A percentile compares a stretch with the other conserved stretches of the same genome.
phyloP scores from a whole-genome alignment of 2,797 vertebrate species.

The Craterocephalus amniculus region DNA sequence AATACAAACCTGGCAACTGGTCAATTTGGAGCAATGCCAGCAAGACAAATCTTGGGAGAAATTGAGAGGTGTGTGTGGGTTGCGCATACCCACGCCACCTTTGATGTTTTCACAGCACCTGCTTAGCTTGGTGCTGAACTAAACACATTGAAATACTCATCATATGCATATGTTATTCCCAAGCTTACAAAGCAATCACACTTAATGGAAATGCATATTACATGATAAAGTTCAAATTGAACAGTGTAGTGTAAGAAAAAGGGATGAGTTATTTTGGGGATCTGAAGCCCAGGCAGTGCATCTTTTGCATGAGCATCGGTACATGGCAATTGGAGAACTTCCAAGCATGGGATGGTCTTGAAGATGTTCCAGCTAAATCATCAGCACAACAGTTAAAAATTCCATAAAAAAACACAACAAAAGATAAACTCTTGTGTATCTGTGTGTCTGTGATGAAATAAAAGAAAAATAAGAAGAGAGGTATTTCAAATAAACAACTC shows the following conservation, averaged over 20 bases:
- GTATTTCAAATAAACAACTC: too few species aligned
- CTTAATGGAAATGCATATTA: too few species aligned
- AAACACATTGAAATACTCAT: neutral
- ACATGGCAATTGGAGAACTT: neutral
- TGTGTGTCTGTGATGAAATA: neutral
- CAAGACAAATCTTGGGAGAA: conserved; percentile 29
- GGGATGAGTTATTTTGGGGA: neutral
- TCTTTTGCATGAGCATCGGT: neutral
- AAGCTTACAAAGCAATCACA: neutral
- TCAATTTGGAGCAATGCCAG: conserved; percentile 20
- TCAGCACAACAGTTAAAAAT: neutral
- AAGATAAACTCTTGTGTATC: neutral
- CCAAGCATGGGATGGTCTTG: neutral
- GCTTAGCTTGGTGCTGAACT: conserved; percentile 23
- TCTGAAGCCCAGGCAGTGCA: neutral
- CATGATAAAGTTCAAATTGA: neutral
- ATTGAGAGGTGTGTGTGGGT: conserved; percentile 33
- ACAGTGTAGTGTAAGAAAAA: neutral
- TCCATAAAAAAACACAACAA: neutral
- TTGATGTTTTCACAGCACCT: conserved; percentile 33
- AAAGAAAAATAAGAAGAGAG: neutral
- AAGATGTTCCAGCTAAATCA: conserved; percentile 5
- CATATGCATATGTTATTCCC: neutral
- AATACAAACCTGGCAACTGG: conserved; percentile 27
- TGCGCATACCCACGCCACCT: conserved; percentile 25